These are phyloP conservation scores for Melipona quadrifasciata DNA, from an alignment of 1,140 invertebrate genomes.

Conservation along the genomic window DNA sequence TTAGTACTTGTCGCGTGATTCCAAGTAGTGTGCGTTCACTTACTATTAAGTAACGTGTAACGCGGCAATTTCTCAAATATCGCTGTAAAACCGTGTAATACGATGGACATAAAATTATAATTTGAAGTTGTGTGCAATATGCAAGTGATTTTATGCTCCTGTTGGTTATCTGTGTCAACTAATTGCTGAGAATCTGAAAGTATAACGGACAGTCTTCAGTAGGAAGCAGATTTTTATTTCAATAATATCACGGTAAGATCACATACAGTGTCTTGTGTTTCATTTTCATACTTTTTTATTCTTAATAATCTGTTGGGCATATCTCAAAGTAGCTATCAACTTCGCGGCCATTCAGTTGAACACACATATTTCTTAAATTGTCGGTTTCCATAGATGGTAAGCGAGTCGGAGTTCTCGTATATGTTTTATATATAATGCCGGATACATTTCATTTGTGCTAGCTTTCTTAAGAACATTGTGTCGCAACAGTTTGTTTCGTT, in stretches of 20 bases:
- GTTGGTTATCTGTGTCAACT: neutral
- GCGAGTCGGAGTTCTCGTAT: neutral
- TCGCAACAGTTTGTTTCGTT: neutral
- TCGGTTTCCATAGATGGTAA: neutral
- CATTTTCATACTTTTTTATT: neutral
- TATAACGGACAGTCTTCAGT: neutral
- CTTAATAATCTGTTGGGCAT: neutral
- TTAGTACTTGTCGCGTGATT: conserved; percentile 9
- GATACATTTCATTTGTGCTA: neutral
- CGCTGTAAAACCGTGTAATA: neutral
- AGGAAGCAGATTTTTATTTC: neutral
- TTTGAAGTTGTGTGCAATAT: neutral
- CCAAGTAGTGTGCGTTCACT: neutral
- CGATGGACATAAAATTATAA: neutral
- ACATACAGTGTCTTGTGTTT: neutral
- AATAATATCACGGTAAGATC: neutral
- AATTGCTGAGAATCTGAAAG: neutral
- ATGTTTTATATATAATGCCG: neutral
- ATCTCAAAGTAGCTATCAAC: neutral
- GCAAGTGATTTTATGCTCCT: neutral
- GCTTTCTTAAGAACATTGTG: neutral
- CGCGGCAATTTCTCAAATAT: neutral
- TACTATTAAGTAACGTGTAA: neutral
- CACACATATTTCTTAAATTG: neutral
- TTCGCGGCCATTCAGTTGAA: neutral